Evolutionary conservation across 2,888 invertebrate genomes (phyloP).

Genomic region (Lepas anatifera): DNA sequence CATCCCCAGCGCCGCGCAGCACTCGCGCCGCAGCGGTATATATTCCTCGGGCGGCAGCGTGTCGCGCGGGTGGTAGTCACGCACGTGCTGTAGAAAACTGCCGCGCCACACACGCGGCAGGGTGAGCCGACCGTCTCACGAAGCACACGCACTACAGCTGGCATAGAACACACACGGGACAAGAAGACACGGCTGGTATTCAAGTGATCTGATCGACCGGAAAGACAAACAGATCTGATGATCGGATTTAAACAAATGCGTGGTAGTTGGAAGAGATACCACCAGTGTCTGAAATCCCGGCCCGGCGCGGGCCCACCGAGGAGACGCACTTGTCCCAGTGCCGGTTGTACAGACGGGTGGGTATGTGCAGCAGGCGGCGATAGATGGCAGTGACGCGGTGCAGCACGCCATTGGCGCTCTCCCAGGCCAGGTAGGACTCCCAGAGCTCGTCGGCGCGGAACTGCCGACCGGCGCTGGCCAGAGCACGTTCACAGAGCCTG

Average conservation of each 20-base stretch:
- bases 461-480: constrained; percentile 39
- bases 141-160: too few relatives aligned
- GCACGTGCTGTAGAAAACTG: constrained; percentile 37
- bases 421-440: constrained; percentile 43
- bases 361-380: constrained; percentile 38
- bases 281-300: too few relatives aligned
- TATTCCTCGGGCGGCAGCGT: constrained; percentile 39
- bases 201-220: too few relatives aligned
- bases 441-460: constrained; percentile 43
- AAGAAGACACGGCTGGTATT: too few relatives aligned
- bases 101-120: too few relatives aligned
- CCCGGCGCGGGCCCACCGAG: too few relatives aligned
- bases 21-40: constrained; percentile 33
- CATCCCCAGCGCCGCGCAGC: constrained; percentile 27
- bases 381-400: constrained; percentile 34
- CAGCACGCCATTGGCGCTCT: constrained; percentile 33
- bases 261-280: too few relatives aligned
- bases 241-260: too few relatives aligned
- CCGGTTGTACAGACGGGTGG: constrained; percentile 41
- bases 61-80: constrained; percentile 39
- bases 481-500: constrained; percentile 40
- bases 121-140: too few relatives aligned
- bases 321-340: constrained; percentile 41
- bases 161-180: too few relatives aligned
- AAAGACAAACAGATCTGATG: too few relatives aligned